Percentiles rank a stretch among this genome's conserved stretches.
phyloP scores from a whole-genome alignment of 2,888 invertebrate species.

The Pimpla rufipes region DNA sequence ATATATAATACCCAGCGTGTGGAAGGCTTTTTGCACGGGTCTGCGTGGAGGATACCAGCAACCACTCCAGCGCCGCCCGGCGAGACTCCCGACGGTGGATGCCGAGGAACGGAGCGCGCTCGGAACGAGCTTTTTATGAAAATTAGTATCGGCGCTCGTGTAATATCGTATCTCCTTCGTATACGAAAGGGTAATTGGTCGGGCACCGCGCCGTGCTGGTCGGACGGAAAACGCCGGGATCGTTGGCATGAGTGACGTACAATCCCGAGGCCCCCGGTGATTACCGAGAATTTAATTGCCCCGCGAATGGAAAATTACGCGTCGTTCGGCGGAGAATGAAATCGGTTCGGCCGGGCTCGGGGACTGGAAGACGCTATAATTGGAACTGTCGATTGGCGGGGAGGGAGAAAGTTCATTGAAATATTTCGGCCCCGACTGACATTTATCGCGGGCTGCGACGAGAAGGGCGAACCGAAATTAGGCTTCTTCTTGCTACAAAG shows the following conservation, averaged over 20 bases:
- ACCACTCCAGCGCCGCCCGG: slow-evolving; percentile 13
- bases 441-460: too few relatives aligned
- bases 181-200: slow-evolving; percentile 40
- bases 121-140: slow-evolving; percentile 61
- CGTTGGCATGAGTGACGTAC: neutral
- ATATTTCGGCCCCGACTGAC: neutral
- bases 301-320: neutral
- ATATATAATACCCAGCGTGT: slow-evolving; percentile 1
- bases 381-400: neutral
- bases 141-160: slow-evolving; percentile 60
- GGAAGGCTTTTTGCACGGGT: slow-evolving; percentile 45
- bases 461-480: too few relatives aligned
- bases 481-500: too few relatives aligned
- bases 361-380: neutral
- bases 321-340: neutral
- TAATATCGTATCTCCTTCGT: slow-evolving; percentile 32
- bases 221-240: slow-evolving; percentile 20
- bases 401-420: neutral
- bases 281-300: neutral
- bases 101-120: slow-evolving; percentile 9
- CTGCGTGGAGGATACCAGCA: slow-evolving; percentile 44
- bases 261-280: neutral
- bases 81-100: slow-evolving; percentile 42
- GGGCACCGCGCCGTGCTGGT: neutral
- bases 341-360: neutral